Conservation (phyloP, 2,113 vertebrate genomes). For the Misgurnus mizolepis region DNA sequence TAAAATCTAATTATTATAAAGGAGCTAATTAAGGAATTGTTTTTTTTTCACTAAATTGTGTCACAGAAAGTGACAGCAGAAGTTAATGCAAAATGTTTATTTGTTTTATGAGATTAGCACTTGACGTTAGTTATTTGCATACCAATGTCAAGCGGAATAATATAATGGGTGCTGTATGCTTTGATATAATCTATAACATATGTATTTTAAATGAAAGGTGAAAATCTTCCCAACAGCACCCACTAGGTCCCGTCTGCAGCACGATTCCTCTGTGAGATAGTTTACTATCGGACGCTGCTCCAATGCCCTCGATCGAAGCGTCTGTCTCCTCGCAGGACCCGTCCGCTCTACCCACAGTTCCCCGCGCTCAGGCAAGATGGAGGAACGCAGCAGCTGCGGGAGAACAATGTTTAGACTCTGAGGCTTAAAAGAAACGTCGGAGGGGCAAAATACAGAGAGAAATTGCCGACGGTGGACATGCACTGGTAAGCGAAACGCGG, state of each 20-base stretch:
- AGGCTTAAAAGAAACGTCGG: constrained; percentile 58
- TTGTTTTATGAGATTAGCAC: no score
- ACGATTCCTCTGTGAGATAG: constrained; percentile 4
- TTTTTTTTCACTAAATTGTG: constrained; percentile 43
- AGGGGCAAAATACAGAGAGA: constrained; percentile 53
- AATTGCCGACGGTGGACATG: constrained; percentile 68
- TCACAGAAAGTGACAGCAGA: background rate
- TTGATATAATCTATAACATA: background rate
- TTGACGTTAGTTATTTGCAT: no score
- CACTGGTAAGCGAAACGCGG: constrained; percentile 65
- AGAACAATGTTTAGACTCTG: constrained; percentile 81
- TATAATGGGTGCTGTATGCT: background rate
- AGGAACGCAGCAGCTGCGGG: constrained; percentile 77
- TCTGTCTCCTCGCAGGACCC: constrained; percentile 63
- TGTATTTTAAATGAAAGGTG: background rate
- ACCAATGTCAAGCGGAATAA: background rate
- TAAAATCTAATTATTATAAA: constrained; percentile 48
- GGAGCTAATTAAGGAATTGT: constrained; percentile 45
- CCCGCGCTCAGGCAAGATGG: constrained; percentile 78
- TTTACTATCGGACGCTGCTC: constrained; percentile 52
- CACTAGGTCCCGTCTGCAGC: constrained; percentile 10
- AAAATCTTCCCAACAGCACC: constrained; percentile 1
- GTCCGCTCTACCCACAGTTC: constrained; percentile 76
- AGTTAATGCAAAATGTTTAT: no score
- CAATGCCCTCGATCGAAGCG: constrained; percentile 48